Evolutionary conservation across 2,797 vertebrate species (phyloP), one percentile per base, ranked within the genome.

Genomic region (Acridotheres tristis): DNA sequence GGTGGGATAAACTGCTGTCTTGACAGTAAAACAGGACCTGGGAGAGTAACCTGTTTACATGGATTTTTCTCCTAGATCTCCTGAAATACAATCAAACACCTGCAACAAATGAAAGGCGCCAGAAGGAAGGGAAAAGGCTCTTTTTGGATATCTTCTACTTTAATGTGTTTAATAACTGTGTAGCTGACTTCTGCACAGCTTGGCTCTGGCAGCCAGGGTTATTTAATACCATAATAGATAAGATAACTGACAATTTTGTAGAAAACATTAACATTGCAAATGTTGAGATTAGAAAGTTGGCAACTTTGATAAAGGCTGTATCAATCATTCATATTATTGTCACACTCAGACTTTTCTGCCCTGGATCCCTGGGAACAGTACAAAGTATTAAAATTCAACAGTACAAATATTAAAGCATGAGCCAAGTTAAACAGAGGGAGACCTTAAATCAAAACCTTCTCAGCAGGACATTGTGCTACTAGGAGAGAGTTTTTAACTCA

Each of bases 401-500:
- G 88, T 71, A 77, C 47, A 77, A 93, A 80, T 77, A 86, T 85
- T 93, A 91, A 92, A 91, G 34, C 53, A 50, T 59, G 13, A 92
- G 68, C 65, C 45, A 85, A 85, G 57, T 73, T 93, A 84, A 93
- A 82, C 29, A 93, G 67, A 58, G 45, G 29, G 19, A 88, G 32
- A 58, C 55, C 76, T 94, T 93, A 89, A 93, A 95, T 63, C n/a
- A 84, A 85, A 96, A 71, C 16, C 61, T 88, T 89, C 59, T 87
- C 63, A 80, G 57, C 36, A 85, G 54, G 80, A 74, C 10, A 11
- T 62, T 85, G 40, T 68, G 65, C 16, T 55, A 75, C 27, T 38
- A 51, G 16, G 26, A 74, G 29, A 65, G 32, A 85, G 14, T 26
- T 93, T 91, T 93, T 67, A 75, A 80, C 27, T 61, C 10, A 4